Base-by-base conservation (phyloP, 2,888 invertebrate genomes). In the Priocnemis perturbator region DNA sequence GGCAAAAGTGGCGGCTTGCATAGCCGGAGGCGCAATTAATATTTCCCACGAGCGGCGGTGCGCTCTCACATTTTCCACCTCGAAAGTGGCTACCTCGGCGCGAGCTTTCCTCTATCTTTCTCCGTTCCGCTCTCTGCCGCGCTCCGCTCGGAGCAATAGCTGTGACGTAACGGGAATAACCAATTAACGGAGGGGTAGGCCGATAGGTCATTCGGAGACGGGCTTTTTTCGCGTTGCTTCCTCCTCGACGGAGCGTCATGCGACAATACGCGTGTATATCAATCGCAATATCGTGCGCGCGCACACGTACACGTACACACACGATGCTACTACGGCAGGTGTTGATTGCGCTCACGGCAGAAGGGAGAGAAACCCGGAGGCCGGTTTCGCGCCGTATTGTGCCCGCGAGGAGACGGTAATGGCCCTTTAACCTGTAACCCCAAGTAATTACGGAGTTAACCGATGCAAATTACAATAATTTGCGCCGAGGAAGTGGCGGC, bases 401-500 rank as follows among this genome's bases (percentile, higher is more conserved):
- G 79, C 70, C 74, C 67, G 65, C 75, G 73, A 78, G 76, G 76
- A 82, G 77, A 82, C 82, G 81, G 76, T 84, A 85, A 84, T 86
- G 81, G 81, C 77, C 81, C 81, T 82, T 85, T 85, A 86, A 85
- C 85, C 83, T 81, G 79, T 81, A 80, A 81, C 83, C 83, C 76
- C 76, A 69, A 83, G 83, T 84, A 84, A 86, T 85, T 85, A 84
- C 81, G 74, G 79, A 83, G 82, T 84, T 84, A 86, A 84, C 84
- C 77, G 83, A 84, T 83, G 84, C 80, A 86, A 84, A 86, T 86
- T 84, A 85, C 83, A 86, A 86, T 85, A 84, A 86, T 86, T 85
- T 84, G 79, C 74, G 76, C 71, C 69, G 73, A 81, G 83, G 78
- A 83, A 81, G 79, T 77, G 73, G 67, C 70, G 73, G 69, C 73